Percentiles rank a stretch among this genome's conserved stretches.
Conservation (phyloP, 2,888 invertebrate species). For the Ophioninae sp. region DNA sequence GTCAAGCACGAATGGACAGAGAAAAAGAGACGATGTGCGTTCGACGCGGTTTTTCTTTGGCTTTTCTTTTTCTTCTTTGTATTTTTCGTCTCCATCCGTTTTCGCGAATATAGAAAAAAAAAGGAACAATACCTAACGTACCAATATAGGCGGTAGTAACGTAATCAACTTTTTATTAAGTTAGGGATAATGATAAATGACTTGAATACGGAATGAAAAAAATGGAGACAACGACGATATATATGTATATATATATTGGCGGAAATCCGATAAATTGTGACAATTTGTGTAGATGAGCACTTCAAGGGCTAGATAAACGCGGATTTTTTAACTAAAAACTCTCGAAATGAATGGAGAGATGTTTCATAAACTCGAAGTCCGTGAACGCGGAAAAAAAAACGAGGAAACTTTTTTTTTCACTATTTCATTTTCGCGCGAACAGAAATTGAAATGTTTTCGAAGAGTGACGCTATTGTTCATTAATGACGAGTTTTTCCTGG, state of each 20-base stretch:
- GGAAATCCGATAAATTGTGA: constrained; percentile 22
- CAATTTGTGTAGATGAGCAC: background rate
- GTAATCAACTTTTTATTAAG: constrained; percentile 75
- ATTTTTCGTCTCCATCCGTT: constrained; percentile 9
- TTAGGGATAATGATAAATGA: constrained; percentile 63
- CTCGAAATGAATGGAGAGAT: constrained; percentile 3
- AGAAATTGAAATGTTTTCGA: constrained; percentile 17
- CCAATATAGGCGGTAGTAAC: constrained; percentile 63
- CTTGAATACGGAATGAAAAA: constrained; percentile 13
- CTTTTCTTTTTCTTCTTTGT: constrained; percentile 1
- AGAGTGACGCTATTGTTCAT: background rate
- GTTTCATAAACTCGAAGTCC: background rate
- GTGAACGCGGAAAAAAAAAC: background rate
- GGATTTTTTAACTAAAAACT: background rate
- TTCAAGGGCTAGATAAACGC: background rate
- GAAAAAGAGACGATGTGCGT: background rate
- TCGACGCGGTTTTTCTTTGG: constrained; percentile 40
- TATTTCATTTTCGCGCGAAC: background rate
- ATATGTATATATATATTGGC: constrained; percentile 11
- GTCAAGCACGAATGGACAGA: constrained; percentile 12
- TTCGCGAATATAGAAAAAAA: constrained; percentile 33
- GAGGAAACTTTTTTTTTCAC: background rate
- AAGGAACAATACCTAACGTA: constrained; percentile 43
- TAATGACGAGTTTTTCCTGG: background rate
- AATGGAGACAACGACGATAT: constrained; percentile 28